Conservation (phyloP, 2,888 invertebrate species). For the Drosophila acutilabella region DNA sequence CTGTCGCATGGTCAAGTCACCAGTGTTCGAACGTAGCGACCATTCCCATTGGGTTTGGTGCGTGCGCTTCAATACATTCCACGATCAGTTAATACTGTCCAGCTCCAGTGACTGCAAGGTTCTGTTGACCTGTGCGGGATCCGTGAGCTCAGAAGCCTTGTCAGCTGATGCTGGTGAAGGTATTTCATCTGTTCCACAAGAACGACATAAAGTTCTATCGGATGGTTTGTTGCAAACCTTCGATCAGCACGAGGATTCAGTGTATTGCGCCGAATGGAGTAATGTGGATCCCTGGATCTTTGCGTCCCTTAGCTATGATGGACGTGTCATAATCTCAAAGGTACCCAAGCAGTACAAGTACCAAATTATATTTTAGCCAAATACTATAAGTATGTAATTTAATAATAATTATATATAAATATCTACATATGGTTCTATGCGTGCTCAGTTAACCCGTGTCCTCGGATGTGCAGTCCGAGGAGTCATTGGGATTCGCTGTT, state of each 20-base stretch:
- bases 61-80: conserved; percentile 97
- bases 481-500: conserved; percentile 88
- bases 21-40: conserved; percentile 92
- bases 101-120: conserved; percentile 98
- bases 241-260: conserved; percentile 99
- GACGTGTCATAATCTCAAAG: conserved; percentile 95
- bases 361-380: conserved; percentile 91
- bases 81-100: conserved; percentile 97
- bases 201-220: conserved; percentile 84
- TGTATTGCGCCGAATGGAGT: conserved; percentile 99
- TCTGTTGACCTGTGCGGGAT: conserved; percentile 93
- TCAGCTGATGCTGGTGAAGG: conserved; percentile 35
- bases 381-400: conserved; percentile 52
- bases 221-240: conserved; percentile 96
- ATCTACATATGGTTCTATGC: conserved; percentile 15
- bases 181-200: conserved; percentile 38
- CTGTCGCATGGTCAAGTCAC: conserved; percentile 91
- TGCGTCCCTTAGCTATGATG: conserved; percentile 98
- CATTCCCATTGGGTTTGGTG: conserved; percentile 98
- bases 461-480: conserved; percentile 88
- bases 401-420: conserved; percentile 14
- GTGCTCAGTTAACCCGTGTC: conserved; percentile 85
- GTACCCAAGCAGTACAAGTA: conserved; percentile 98
- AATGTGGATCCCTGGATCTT: conserved; percentile 99
- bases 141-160: conserved; percentile 91